Evolutionary conservation across 2,888 invertebrate genomes (phyloP), one percentile per base, ranked within the genome.

Genomic region (Thecocarcelia acutangulata): DNA sequence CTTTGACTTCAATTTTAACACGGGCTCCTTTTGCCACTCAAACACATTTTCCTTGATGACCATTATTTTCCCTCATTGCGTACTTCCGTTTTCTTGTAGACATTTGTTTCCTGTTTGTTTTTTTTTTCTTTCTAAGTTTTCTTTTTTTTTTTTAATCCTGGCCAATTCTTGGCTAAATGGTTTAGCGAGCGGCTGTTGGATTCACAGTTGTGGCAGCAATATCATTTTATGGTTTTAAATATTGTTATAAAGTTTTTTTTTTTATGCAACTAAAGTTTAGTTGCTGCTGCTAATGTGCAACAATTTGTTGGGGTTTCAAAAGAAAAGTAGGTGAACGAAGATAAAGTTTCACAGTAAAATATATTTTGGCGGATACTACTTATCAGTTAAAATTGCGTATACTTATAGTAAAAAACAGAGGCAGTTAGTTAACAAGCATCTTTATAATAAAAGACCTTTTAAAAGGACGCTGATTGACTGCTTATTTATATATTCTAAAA

Each of bases 31-130:
- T 63, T 61, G 56, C 73, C 50, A 61, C 33, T 66, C 58, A 69
- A 61, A 69, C 33, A 69, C 37, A 76, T 78, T 66, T 64, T 58
- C 64, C 59, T 68, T 68, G 54, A 68, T 76, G 74, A 68, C 66
- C 78, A 56, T 68, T 70, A 68, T 77, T 69, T 76, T 44, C 66
- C 24, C 24, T 70, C 50, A 66, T 70, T 70, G 83, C 80, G 73
- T 77, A 80, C 83, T 75, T 83, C 80, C 83, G 80, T 75, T 83
- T 69, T 56, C 66, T 72, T 61, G 69, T 75, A 70, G 69, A 75
- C 70, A 70, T 66, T 70, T 56, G 48, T 75, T 78, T 78, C 72
- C 72, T 72, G 64, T 64, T 66, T 56, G 40, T 12, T 48, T n/a
- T 46, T 54, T 15, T 12, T 40, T 11, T 44, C 52, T 52, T 52